A percentile compares a stretch with the other conserved stretches of the same genome.
These are phyloP conservation scores for Helicoverpa armigera DNA, from an alignment of 1,140 invertebrate species.

Conservation along the genomic window DNA sequence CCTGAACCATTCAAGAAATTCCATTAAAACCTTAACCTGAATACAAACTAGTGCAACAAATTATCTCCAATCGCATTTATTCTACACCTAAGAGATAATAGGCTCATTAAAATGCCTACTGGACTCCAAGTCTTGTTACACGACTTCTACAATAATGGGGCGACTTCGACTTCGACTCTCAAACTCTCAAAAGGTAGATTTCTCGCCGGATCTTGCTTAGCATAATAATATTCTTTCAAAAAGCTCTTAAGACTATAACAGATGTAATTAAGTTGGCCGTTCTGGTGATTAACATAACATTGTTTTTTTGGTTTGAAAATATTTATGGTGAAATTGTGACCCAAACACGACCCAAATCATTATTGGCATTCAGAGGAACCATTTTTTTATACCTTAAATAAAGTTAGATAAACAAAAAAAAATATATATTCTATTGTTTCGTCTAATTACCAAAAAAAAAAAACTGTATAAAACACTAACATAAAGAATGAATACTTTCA, in stretches of 20 bases:
- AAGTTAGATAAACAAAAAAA: no score
- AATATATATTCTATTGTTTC: no score
- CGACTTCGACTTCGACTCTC: neutral
- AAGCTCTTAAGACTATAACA: conserved; percentile 35
- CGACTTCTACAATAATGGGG: neutral
- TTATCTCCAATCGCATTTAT: neutral
- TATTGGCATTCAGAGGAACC: no score
- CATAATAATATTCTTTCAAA: conserved; percentile 45
- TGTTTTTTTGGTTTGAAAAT: neutral
- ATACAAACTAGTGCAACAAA: no score
- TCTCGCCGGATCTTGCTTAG: conserved; percentile 24
- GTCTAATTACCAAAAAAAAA: no score
- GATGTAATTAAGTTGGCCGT: conserved; percentile 38
- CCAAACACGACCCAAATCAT: no score
- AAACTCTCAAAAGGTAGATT: conserved; percentile 33
- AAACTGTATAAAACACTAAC: no score
- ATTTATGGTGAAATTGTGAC: neutral
- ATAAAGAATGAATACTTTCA: no score
- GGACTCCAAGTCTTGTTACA: neutral
- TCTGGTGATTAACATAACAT: conserved; percentile 42
- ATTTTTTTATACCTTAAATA: no score
- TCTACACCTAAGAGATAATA: neutral
- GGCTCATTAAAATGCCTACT: neutral
- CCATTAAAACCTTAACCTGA: no score
- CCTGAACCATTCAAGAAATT: no score